Evolutionary conservation across 2,888 invertebrate species (phyloP).

Genomic region (Lordiphosa andalusiaca): DNA sequence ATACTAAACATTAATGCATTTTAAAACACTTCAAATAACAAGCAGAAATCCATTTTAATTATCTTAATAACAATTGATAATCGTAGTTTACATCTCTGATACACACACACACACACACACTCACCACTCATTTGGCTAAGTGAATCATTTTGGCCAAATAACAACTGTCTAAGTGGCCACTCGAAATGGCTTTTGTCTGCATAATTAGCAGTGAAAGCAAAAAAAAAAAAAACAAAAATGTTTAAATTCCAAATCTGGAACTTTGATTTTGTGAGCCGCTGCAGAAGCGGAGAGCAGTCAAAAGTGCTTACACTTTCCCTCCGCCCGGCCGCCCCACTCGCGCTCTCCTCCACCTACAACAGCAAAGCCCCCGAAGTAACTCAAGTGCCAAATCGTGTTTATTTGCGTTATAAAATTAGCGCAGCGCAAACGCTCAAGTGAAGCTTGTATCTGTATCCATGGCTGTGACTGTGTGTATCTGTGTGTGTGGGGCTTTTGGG

Average conservation of each 20-base stretch:
- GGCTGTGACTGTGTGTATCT: conserved; percentile 6
- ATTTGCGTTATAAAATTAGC: conserved; percentile 72
- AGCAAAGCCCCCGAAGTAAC: conserved; percentile 33
- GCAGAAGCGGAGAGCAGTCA: conserved; percentile 44
- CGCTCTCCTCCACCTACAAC: background rate
- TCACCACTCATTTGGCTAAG: conserved; percentile 7
- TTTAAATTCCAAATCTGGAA: conserved; percentile 24
- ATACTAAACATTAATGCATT: no score
- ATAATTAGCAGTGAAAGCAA: conserved; percentile 57
- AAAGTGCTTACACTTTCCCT: conserved; percentile 1
- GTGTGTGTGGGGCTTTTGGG: conserved; percentile 33
- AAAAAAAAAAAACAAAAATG: no score
- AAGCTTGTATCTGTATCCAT: conserved; percentile 7
- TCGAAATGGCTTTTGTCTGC: conserved; percentile 54
- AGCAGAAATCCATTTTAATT: no score
- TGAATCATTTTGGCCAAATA: conserved; percentile 14
- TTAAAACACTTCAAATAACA: no score
- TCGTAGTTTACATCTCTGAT: no score
- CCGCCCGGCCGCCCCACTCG: no score
- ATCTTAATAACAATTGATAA: no score
- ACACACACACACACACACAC: background rate
- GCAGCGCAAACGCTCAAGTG: conserved; percentile 38
- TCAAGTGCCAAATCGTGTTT: conserved; percentile 74
- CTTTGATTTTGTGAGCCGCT: conserved; percentile 39
- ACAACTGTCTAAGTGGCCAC: conserved; percentile 34